phyloP scores from a whole-genome alignment of 1,140 invertebrate species.

The Anastatus disparis region DNA sequence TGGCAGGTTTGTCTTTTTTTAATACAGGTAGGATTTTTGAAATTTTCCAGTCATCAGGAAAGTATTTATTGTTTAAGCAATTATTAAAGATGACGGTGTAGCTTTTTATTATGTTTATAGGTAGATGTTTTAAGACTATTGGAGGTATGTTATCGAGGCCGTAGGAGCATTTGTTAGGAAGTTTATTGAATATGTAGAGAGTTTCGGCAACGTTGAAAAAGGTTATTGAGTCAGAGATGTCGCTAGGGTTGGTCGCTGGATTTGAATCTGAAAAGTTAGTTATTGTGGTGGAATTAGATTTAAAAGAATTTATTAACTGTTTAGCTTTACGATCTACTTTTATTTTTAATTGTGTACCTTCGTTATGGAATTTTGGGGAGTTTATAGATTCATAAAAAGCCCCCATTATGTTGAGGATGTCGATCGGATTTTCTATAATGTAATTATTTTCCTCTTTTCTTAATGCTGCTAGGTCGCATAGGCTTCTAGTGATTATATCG shows the following conservation, averaged over 20 bases:
- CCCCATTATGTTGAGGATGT: conserved; percentile 27
- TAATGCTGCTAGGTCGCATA: background rate
- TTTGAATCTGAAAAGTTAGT: background rate
- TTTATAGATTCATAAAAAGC: background rate
- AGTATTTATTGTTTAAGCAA: conserved; percentile 27
- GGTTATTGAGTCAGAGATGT: conserved; percentile 39
- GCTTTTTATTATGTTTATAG: conserved; percentile 3
- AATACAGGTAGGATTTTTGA: background rate
- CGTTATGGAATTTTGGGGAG: background rate
- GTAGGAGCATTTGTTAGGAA: conserved; percentile 18
- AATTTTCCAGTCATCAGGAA: conserved; percentile 33
- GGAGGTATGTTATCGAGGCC: conserved; percentile 34
- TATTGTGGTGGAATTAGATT: background rate
- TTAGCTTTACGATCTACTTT: background rate
- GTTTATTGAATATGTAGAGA: background rate
- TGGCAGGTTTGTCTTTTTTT: background rate
- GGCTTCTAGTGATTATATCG: background rate
- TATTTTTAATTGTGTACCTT: background rate
- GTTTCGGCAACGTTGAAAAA: background rate
- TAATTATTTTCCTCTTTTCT: background rate
- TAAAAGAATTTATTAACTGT: background rate
- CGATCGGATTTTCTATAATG: conserved; percentile 35
- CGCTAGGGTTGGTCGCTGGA: background rate
- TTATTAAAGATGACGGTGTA: conserved; percentile 34
- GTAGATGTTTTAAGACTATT: conserved; percentile 38